Evolutionary conservation across 2,797 vertebrate genomes (phyloP), one percentile per base, ranked within the genome.

Genomic region (Silurus lanzhouensis): DNA sequence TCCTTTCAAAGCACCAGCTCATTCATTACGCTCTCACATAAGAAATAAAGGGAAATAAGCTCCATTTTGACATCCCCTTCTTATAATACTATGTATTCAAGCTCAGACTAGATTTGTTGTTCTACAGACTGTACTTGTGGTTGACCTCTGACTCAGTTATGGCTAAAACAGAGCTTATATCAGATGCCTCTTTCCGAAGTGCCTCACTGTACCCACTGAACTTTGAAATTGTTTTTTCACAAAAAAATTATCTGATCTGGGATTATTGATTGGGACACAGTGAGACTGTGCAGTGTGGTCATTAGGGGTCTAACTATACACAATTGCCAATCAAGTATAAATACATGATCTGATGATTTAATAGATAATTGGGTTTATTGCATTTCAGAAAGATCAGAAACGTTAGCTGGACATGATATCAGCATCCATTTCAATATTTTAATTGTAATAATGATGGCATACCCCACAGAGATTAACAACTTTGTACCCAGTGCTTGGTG

Each of bases 191-290:
- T 38, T 83, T 60, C 15, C 58, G 17, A 63, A 60, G 22, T 31
- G n/a, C 80, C 25, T 8, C 61, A n/a, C 61, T 60, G 19, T 48
- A 25, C 64, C 14, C 13, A 38, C 66, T 38, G 31, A 67, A 15
- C 13, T 12, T 38, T 38, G 4, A 38, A 38, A 38, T 38, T 0
- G 4, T 38, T 38, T 38, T 38, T 38, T 38, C 38, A 38, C 15
- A n/a, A 8, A 64, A 55, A 8, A 27, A 80, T 75, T 64, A 67
- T 64, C 22, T 63, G 67, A 86, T 79, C 68, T 85, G 58, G 22
- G 44, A 63, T 85, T 67, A 55, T 52, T 27, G 22, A 31, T 25
- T 19, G 52, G 48, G 72, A 48, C 14, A 17, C 72, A 17, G 13
- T 17, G n/a, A 57, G 71, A 22, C 46, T 48, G 44, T 52, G 44